Conservation (phyloP, 2,888 invertebrate genomes). For the Cheilosia scutellata region DNA sequence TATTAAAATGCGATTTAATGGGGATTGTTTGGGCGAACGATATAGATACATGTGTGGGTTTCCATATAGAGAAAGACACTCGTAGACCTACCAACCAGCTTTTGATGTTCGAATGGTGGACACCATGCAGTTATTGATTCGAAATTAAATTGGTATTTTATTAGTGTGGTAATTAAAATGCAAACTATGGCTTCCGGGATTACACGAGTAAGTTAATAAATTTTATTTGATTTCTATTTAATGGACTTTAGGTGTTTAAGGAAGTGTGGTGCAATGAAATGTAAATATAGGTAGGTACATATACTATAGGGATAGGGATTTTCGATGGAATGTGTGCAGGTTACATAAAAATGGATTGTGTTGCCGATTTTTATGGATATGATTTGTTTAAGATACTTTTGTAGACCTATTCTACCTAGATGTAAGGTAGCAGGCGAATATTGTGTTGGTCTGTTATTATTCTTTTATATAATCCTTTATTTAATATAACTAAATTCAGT, state of each 20-base stretch:
- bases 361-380: too few species aligned
- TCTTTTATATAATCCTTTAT: too few species aligned
- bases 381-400: too few species aligned
- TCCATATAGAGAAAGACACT: too few species aligned
- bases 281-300: not conserved
- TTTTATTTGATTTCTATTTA: conserved; percentile 51
- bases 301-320: too few species aligned
- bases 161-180: conserved; percentile 68
- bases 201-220: conserved; percentile 54
- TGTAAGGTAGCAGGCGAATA: too few species aligned
- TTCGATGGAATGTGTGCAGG: not conserved
- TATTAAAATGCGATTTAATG: conserved; percentile 72
- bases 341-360: too few species aligned
- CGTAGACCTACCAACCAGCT: conserved; percentile 16
- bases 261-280: conserved; percentile 43
- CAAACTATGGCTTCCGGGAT: conserved; percentile 72
- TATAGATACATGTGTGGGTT: conserved; percentile 16
- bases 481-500: too few species aligned
- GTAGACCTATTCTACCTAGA: too few species aligned
- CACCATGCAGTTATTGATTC: conserved; percentile 53
- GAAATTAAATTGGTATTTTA: conserved; percentile 64
- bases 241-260: conserved; percentile 41
- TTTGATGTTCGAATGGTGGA: conserved; percentile 52
- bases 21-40: conserved; percentile 44
- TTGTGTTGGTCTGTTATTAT: too few species aligned